Conservation (phyloP, 2,888 invertebrate species). For the Diogma glabrata region DNA sequence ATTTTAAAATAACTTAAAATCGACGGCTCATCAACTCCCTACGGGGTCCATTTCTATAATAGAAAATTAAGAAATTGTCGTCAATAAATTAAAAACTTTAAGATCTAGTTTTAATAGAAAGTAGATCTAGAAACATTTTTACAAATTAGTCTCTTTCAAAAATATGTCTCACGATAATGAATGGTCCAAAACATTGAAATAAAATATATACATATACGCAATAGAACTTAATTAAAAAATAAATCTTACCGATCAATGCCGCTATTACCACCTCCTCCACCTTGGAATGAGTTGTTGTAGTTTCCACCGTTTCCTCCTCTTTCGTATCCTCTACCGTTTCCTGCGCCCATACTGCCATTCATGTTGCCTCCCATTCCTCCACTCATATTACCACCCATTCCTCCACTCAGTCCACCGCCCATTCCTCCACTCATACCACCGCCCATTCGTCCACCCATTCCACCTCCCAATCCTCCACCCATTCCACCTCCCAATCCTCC, state of each 20-base stretch:
- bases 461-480: constrained; percentile 23
- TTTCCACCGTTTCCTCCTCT: constrained; percentile 19
- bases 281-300: constrained; percentile 28
- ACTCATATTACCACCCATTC: constrained; percentile 25
- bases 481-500: constrained; percentile 20
- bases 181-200: too few relatives aligned
- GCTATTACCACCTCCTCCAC: constrained; percentile 20
- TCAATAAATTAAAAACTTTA: not conserved
- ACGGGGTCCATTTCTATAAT: constrained; percentile 29
- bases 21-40: constrained; percentile 33
- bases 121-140: too few relatives aligned
- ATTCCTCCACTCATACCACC: constrained; percentile 26
- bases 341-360: constrained; percentile 19
- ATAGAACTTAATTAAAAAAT: too few relatives aligned
- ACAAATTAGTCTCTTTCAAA: too few relatives aligned
- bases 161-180: too few relatives aligned
- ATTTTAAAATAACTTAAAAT: constrained; percentile 29
- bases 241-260: constrained; percentile 24
- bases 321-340: constrained; percentile 16
- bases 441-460: constrained; percentile 19
- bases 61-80: constrained; percentile 14
- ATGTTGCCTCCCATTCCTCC: constrained; percentile 26
- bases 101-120: too few relatives aligned
- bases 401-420: constrained; percentile 25
- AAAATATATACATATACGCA: too few relatives aligned